Evolutionary conservation across 2,888 invertebrate species (phyloP), one percentile per base, ranked within the genome.

Genomic region (Mimumesa dahlbomi): DNA sequence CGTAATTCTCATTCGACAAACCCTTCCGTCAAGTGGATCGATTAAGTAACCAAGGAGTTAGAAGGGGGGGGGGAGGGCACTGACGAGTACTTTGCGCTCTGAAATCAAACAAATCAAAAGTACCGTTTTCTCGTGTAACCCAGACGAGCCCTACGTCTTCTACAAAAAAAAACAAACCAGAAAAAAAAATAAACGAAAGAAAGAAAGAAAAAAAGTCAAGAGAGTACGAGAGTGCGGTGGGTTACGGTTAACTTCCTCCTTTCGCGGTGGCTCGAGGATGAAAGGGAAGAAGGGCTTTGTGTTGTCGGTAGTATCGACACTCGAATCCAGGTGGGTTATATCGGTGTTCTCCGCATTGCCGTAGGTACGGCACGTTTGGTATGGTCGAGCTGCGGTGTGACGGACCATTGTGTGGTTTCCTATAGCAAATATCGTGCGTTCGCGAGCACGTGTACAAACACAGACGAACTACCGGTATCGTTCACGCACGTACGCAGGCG

Each of bases 401-500:
- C 78, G 66, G 75, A 63, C 79, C 58, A 80, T 80, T 80, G 80
- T 80, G 80, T 59, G 80, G 80, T 75, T 80, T 80, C 82, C 79
- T 80, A 76, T 52, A 76, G 79, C 79, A 82, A 80, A 82, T 80
- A 79, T 76, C 69, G 68, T 50, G 61, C 63, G 45, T 49, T 49
- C 46, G 53, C 46, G 43, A 42, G 63, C 57, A 49, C 65, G 68
- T 54, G 62, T 48, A 65, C 53, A 73, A 68, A 68, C 79, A 69
- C 69, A 54, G 42, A 45, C 59, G 18, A 62, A n/a, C 42, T 11
- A 0, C 19, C 9, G 3, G 52, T 45, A 38, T n/a, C 21, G 40
- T 40, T 38, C 43, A 19, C 49, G 31, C 19, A 48, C 31, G 42
- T 18, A 48, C 34, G 21, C 22, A 46, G 38, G 49, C 14, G 16